These are phyloP conservation scores for Antheraea yamamai DNA, from an alignment of 2,888 invertebrate species.

Conservation along the genomic window DNA sequence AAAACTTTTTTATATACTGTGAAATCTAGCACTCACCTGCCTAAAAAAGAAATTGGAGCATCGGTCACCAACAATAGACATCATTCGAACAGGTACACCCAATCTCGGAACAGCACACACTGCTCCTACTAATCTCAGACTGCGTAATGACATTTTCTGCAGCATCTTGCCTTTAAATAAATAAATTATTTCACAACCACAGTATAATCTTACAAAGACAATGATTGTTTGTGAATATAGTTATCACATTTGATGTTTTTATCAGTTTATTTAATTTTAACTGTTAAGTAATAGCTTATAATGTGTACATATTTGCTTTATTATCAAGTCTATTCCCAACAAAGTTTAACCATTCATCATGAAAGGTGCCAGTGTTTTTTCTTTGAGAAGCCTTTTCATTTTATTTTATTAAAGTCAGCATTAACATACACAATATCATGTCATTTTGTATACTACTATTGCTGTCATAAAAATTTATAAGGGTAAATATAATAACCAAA, in stretches of 20 bases:
- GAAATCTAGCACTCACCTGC: constrained; percentile 54
- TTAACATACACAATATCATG: neutral
- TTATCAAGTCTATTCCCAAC: neutral
- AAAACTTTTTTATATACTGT: neutral
- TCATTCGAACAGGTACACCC: constrained; percentile 37
- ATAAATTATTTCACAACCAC: constrained; percentile 27
- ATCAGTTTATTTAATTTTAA: neutral
- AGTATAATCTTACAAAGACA: constrained; percentile 21
- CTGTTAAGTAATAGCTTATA: neutral
- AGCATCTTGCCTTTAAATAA: constrained; percentile 52
- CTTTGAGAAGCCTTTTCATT: too few relatives aligned
- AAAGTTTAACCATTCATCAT: too few relatives aligned
- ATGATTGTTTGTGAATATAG: constrained; percentile 17
- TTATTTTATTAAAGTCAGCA: neutral
- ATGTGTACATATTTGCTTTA: constrained; percentile 7
- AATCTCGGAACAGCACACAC: constrained; percentile 32
- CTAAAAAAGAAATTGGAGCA: constrained; percentile 67
- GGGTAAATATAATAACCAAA: neutral
- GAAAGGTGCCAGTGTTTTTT: too few relatives aligned
- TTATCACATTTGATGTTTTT: constrained; percentile 22
- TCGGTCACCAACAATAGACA: constrained; percentile 49
- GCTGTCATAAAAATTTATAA: too few relatives aligned
- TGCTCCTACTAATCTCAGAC: constrained; percentile 40
- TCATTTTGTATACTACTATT: too few relatives aligned
- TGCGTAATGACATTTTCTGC: constrained; percentile 41